These are phyloP conservation scores for Molorchus minor DNA, from an alignment of 2,888 invertebrate genomes.

Conservation along the genomic window DNA sequence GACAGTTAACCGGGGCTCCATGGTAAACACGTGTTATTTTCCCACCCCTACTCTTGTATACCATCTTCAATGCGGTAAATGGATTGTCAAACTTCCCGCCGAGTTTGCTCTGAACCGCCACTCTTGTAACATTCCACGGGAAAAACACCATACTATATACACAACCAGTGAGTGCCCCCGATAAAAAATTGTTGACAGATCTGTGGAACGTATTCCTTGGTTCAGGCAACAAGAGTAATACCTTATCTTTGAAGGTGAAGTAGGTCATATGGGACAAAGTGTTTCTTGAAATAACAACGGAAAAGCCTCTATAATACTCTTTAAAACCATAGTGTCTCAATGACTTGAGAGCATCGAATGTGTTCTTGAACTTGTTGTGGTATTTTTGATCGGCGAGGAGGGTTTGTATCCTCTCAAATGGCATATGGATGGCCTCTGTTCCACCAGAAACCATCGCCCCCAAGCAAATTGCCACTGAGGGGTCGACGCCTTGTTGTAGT, in stretches of 20 bases:
- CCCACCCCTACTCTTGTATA: background rate
- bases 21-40: background rate
- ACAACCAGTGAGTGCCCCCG: background rate
- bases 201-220: background rate
- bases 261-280: background rate
- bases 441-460: background rate
- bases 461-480: background rate
- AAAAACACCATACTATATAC: background rate
- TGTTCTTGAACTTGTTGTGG: background rate
- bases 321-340: background rate
- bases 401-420: conserved; percentile 95
- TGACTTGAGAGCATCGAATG: background rate
- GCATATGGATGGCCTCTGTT: conserved; percentile 65
- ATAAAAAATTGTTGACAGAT: background rate
- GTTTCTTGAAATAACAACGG: background rate
- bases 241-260: conserved; percentile 22
- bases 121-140: background rate
- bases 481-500: background rate
- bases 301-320: background rate
- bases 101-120: background rate
- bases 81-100: background rate
- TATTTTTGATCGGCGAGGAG: conserved; percentile 75
- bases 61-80: background rate
- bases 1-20: background rate
- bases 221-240: conserved; percentile 10